Base-by-base conservation (phyloP, 1,140 invertebrate genomes). In the Rhizoglyphus robini region DNA sequence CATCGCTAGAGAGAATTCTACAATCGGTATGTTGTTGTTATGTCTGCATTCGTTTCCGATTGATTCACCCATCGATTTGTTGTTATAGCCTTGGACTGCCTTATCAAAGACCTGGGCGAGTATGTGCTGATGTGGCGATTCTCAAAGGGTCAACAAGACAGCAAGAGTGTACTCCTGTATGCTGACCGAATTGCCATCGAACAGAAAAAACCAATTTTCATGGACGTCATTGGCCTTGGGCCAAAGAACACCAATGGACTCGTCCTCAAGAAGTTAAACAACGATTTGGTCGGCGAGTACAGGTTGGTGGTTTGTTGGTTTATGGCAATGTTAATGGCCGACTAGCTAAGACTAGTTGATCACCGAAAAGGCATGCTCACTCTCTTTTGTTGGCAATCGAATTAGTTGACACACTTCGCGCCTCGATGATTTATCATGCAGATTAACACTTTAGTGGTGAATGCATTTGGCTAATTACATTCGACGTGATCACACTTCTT, bases 51-150 rank as follows among this genome's bases (percentile, higher is more conserved):
- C 41, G 8, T 46, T 1, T n/a, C 2, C 41, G 23, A 3, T 46
- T 46, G 3, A 3, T 23, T 20, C 29, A 8, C 15, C 29, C 23
- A 51, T 4, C 18, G 29, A 51, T 4, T 23, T 20, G 11, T 51
- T 11, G 13, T 51, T 51, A 25, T 51, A 51, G 48, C 8, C 13
- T 46, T 60, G 58, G 15, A 15, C 23, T 60, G 58, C 36, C 13
- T 34, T 18, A 46, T 60, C n/a, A 60, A 60, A 27, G 58, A 60
- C 36, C 58, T 60, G 1, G 58, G 58, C 15, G 58, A 60, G 36
- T 27, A 60, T 60, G 58, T 29, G 2, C n/a, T 32, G 2, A 60
- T 60, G 58, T 60, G 58, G 58, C 31, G 36, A 46, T 60, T 60
- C 20, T 11, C 51, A 15, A 41, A 41, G 23, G 8, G 23, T 54